Percentiles rank a stretch among this genome's conserved stretches.
Evolutionary conservation across 2,888 invertebrate genomes (phyloP).

Genomic region (Athripsodes cinereus): DNA sequence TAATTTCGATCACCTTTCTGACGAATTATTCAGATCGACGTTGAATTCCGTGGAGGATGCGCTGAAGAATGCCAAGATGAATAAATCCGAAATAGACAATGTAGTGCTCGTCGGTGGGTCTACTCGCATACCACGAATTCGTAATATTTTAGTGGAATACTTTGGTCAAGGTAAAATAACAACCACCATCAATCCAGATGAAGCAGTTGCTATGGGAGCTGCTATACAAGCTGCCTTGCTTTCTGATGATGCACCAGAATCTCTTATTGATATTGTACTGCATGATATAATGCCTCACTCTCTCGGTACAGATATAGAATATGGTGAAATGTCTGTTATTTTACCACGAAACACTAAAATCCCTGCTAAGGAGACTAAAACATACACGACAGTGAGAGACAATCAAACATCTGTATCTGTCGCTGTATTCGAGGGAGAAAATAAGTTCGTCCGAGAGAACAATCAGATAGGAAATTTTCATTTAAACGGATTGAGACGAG

Average conservation of each 20-base stretch:
- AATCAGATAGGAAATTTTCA: too few relatives aligned
- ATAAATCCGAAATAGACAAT: slow-evolving; percentile 90
- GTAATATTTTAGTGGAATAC: background rate
- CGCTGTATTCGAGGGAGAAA: too few relatives aligned
- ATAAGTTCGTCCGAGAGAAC: too few relatives aligned
- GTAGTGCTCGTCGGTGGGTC: slow-evolving; percentile 97
- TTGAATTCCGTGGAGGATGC: slow-evolving; percentile 93
- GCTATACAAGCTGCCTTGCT: slow-evolving; percentile 96
- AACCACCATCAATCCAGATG: slow-evolving; percentile 81
- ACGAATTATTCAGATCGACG: slow-evolving; percentile 84
- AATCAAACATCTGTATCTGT: too few relatives aligned
- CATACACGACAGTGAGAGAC: slow-evolving; percentile 75
- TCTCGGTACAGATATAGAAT: slow-evolving; percentile 95
- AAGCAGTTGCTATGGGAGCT: slow-evolving; percentile 98
- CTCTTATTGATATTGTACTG: slow-evolving; percentile 95
- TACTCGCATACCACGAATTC: slow-evolving; percentile 94
- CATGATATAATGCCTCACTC: slow-evolving; percentile 98
- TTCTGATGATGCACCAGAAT: slow-evolving; percentile 59
- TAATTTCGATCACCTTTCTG: slow-evolving; percentile 90
- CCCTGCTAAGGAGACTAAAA: slow-evolving; percentile 98
- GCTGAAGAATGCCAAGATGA: slow-evolving; percentile 85
- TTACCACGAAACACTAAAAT: slow-evolving; percentile 98
- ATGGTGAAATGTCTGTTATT: slow-evolving; percentile 87
- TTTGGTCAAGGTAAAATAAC: slow-evolving; percentile 7
- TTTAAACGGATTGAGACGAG: too few relatives aligned